phyloP scores from a whole-genome alignment of 1,140 invertebrate species.

The Eciton burchellii region DNA sequence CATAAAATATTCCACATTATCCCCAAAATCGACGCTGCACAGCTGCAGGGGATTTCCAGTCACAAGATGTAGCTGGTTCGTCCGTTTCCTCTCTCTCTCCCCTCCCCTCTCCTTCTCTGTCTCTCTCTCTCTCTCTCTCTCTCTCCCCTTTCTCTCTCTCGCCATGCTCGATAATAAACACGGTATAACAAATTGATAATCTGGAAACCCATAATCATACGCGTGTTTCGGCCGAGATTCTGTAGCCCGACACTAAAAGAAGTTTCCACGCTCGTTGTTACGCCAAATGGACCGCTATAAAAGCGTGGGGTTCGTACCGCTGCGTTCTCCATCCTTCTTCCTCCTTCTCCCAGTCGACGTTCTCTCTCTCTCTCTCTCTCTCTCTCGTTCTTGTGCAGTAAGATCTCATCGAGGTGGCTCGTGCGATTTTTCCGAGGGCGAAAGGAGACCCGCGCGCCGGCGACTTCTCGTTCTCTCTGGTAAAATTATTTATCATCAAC shows the following conservation, averaged over 20 bases:
- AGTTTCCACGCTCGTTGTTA: constrained; percentile 85
- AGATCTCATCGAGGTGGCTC: not conserved
- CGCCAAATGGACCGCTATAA: constrained; percentile 86
- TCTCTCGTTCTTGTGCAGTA: not conserved
- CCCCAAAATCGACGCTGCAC: constrained; percentile 32
- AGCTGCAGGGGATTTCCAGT: constrained; percentile 48
- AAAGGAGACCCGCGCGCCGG: not conserved
- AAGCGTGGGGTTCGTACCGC: constrained; percentile 76
- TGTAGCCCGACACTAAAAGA: constrained; percentile 84
- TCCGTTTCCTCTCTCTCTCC: not conserved
- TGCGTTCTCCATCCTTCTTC: constrained; percentile 56
- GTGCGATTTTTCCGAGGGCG: not conserved
- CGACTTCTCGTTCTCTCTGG: not conserved
- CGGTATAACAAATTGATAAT: constrained; percentile 85
- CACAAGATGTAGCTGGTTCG: constrained; percentile 21
- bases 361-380: constrained; percentile 48
- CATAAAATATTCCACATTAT: constrained; percentile 55
- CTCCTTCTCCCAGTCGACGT: constrained; percentile 17
- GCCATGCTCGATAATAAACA: constrained; percentile 81
- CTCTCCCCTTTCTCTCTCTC: too few relatives aligned
- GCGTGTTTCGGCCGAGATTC: constrained; percentile 83
- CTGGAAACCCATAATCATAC: constrained; percentile 82
- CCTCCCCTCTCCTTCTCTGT: too few relatives aligned
- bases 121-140: not conserved
- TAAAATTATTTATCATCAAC: not conserved